phyloP scores from a whole-genome alignment of 2,888 invertebrate genomes.

The Amaurobius ferox region DNA sequence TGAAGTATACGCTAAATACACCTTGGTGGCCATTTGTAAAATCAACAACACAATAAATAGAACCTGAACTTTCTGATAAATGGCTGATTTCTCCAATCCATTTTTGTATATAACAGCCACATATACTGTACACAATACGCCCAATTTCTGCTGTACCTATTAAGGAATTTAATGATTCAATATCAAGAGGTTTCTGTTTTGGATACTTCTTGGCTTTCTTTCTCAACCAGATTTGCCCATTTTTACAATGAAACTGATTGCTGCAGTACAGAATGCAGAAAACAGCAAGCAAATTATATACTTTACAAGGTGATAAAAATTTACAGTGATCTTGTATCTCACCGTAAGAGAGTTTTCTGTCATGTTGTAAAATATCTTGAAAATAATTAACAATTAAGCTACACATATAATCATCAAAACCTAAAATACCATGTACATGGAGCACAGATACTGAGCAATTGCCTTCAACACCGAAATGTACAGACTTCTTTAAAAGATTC shows the following conservation, averaged over 20 bases:
- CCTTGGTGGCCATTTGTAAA: slow-evolving; percentile 11
- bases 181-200: neutral
- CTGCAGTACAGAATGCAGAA: slow-evolving; percentile 32
- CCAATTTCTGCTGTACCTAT: neutral
- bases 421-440: slow-evolving; percentile 31
- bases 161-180: neutral
- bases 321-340: slow-evolving; percentile 29
- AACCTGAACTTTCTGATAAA: slow-evolving; percentile 11
- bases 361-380: slow-evolving; percentile 29
- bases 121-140: neutral
- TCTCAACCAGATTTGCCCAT: slow-evolving; percentile 1
- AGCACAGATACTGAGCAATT: neutral
- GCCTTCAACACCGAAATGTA: slow-evolving; percentile 13
- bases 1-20: slow-evolving; percentile 34
- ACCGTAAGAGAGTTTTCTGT: slow-evolving; percentile 14
- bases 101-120: slow-evolving; percentile 3
- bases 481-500: slow-evolving; percentile 12
- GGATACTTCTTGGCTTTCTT: slow-evolving; percentile 13
- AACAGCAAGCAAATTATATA: slow-evolving; percentile 13
- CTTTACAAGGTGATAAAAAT: slow-evolving; percentile 25
- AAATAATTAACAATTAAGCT: slow-evolving; percentile 33
- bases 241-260: slow-evolving; percentile 29
- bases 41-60: slow-evolving; percentile 41
- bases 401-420: slow-evolving; percentile 17
- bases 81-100: slow-evolving; percentile 46